Evolutionary conservation across 2,888 invertebrate species (phyloP), one percentile per base, ranked within the genome.

Genomic region (Catotricha subobsoleta): DNA sequence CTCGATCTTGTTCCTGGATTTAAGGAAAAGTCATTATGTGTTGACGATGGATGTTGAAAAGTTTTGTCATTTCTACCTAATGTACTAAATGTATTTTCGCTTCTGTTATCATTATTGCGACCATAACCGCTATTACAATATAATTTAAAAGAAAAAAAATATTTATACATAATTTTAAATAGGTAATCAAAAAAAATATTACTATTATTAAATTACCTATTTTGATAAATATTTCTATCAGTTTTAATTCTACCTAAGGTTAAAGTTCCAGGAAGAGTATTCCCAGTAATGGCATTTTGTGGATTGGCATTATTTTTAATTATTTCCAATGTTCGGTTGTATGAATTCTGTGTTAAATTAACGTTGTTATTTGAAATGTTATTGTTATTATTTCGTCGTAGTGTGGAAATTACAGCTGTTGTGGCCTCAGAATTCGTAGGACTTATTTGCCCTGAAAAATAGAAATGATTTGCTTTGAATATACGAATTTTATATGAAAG

Each of bases 391-490:
- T 60, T 60, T 9, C 63, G 56, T 6, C 60, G 55, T 9, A 64
- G 46, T 1, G 64, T 63, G 0, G 84, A 81, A 34, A 84, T 70
- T 0, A 80, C 80, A 1, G 84, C 84, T 0, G 84, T 83, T 1
- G 81, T 82, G 0, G 81, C 80, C 53, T 84, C 84, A 1, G 83
- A 83, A 50, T 82, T 75, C 0, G 80, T 78, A 13, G 84, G 84
- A 62, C 84, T 86, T 46, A 79, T 71, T 59, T 79, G 76, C 45
- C 76, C 80, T 80, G 47, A 48, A 58, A 55, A 34, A 27, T 8
- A 4, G 19, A 20, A 29, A n/a, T n/a, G n/a, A n/a, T n/a, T n/a
- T n/a, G n/a, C 25, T 25, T 25, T 25, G 6, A 8, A 8, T 25
- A 8, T 25, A 25, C 8, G 9, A 31, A 31, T 10, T 30, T 9